Percentiles rank a stretch among this genome's conserved stretches.
phyloP scores from a whole-genome alignment of 2,113 vertebrate species.

The Phalacrocorax carbo region DNA sequence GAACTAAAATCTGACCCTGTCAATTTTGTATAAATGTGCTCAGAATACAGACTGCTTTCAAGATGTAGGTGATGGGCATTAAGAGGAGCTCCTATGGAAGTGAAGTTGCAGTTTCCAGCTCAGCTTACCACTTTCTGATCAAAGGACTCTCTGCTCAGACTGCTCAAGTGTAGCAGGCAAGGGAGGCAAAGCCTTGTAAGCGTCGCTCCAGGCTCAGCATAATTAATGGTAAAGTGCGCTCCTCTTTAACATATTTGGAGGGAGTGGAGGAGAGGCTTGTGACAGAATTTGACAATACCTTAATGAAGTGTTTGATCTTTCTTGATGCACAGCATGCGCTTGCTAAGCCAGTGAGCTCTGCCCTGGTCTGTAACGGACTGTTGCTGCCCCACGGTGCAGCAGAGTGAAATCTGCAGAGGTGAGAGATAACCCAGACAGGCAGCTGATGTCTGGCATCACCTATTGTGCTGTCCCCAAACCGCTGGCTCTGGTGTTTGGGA shows the following conservation, averaged over 20 bases:
- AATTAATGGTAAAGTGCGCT: background rate
- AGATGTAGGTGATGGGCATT: background rate
- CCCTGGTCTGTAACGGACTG: rapidly evolving
- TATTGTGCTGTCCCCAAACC: rapidly evolving
- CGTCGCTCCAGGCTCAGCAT: background rate
- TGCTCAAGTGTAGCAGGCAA: rapidly evolving
- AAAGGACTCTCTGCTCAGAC: background rate
- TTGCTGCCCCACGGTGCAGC: rapidly evolving
- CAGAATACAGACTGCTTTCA: background rate
- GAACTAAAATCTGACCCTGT: background rate
- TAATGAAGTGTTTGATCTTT: background rate
- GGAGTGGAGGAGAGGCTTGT: background rate
- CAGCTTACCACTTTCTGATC: background rate
- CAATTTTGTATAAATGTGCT: background rate
- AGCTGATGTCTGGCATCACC: background rate
- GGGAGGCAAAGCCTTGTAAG: background rate
- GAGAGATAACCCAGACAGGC: background rate
- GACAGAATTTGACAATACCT: background rate
- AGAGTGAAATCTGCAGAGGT: background rate
- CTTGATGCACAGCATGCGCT: background rate
- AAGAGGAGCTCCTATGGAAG: background rate
- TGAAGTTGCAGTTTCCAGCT: rapidly evolving
- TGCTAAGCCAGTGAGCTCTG: background rate
- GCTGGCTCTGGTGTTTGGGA: background rate
- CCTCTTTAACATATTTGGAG: background rate